Base-by-base conservation (phyloP, 2,888 invertebrate genomes). In the Teinopalpus imperialis region DNA sequence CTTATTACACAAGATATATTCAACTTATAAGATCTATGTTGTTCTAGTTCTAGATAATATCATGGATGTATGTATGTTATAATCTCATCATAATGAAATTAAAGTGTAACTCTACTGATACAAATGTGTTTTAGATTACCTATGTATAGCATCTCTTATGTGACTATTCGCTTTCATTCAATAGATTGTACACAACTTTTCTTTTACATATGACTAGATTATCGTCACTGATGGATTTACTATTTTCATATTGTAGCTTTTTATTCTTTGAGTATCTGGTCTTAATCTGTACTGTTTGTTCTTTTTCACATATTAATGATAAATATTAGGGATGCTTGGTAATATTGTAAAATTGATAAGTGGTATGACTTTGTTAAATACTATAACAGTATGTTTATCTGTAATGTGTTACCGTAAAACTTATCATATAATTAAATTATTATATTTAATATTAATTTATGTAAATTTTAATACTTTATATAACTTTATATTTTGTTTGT, bases 121-220 rank as follows among this genome's bases (percentile, higher is more conserved):
- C 16, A 18, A 21, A 29, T 36, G 10, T 37, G 23, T 7, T 21
- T 24, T 37, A 37, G 31, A 37, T 13, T 24, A 26, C 27, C 9
- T 32, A 61, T 57, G 58, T 51, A 60, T 70, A 69, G 62, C 57
- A 27, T 45, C 57, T 63, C 60, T 61, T 65, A 65, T 54, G 65
- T 40, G 29, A 45, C 27, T 64, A 54, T 74, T 72, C 67, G 81
- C 81, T 81, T 81, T 65, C 78, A 77, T 82, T 74, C 78, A 71
- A 63, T 75, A 71, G 68, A 39, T 23, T 40, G 9, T 45, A 45
- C 40, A 40, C 34, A 29, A 35, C 7, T 13, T 43, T 39, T 34
- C 13, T 34, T 45, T 37, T 14, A 12, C 31, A 43, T 29, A 23
- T 32, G 20, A 43, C 37, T 21, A 18, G 43, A 42, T 40, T 26